A percentile compares a stretch with the other conserved stretches of the same genome.
Conservation (phyloP, 2,888 invertebrate species). For the Nudaria mundana region DNA sequence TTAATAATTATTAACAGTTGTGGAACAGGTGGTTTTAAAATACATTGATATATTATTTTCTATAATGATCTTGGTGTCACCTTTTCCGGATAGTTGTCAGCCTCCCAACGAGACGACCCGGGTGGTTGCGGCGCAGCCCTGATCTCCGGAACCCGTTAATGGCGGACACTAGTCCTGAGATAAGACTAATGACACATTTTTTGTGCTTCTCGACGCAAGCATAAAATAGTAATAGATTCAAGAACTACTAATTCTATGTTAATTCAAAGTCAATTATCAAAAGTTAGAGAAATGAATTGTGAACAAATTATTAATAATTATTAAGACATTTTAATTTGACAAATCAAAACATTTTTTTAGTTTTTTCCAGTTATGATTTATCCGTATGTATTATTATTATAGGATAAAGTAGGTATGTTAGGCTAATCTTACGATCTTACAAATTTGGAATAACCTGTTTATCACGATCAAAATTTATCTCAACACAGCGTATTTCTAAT, state of each 20-base stretch:
- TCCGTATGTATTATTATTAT: too few species aligned
- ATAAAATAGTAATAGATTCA: conserved; percentile 7
- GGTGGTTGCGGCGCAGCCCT: conserved; percentile 5
- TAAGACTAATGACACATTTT: conserved; percentile 11
- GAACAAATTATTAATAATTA: neutral
- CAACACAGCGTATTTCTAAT: neutral
- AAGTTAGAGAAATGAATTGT: neutral
- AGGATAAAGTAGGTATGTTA: too few species aligned
- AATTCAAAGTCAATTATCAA: neutral
- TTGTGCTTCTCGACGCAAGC: conserved; percentile 13
- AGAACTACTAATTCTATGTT: neutral
- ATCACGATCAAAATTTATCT: neutral
- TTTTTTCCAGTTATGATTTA: neutral
- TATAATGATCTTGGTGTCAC: conserved; percentile 12
- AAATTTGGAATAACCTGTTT: neutral
- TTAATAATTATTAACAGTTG: neutral
- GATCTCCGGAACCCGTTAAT: conserved; percentile 8
- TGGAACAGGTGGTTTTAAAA: conserved; percentile 1
- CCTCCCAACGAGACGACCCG: conserved; percentile 6
- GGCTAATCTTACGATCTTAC: neutral
- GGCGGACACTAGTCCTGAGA: conserved; percentile 11
- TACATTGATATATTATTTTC: conserved; percentile 8
- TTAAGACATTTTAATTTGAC: neutral
- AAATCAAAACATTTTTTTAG: neutral
- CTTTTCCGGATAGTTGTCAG: conserved; percentile 8